Base-by-base conservation (phyloP, 2,888 invertebrate genomes). In the Oscheius myriophilus region DNA sequence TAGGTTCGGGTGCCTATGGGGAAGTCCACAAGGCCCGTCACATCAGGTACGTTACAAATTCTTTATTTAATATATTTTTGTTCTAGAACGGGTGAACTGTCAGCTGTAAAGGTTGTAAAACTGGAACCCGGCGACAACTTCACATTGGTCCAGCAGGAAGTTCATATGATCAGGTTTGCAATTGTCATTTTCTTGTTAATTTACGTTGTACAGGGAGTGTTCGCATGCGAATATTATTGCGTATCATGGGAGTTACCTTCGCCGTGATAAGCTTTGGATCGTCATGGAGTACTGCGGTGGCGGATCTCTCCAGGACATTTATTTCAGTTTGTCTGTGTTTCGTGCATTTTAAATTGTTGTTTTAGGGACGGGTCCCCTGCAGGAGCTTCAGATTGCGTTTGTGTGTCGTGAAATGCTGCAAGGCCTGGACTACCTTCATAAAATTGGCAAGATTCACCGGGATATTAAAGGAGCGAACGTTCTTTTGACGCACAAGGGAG, bases 281-380 rank as follows among this genome's bases (percentile, higher is more conserved):
- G 96, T 96, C 84, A 98, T 99, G 98, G 98, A 98, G 89, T 97
- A 93, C 88, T 99, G 98, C 87, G 97, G 96, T 2, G 98, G 98
- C 43, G 97, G 98, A 23, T 97, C 96, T 67, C 90, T 98, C 83
- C 95, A 85, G 65, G 85, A 85, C 58, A 86, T 85, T 65, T 85
- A 85, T 71, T 82, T 84, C 43, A 76, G 85, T 85, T 39, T 61
- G 77, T 66, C 61, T 57, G n/a, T 14, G 33, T 63, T 21, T 63
- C n/a, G 7, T 14, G 25, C 57, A 49, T 2, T 54, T 45, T 65
- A 14, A 26, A 21, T 1, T 49, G n/a, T 25, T 23, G 23, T 88
- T 89, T 76, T 86, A 92, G 93, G 96, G 85, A 96, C 96, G 46
- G 98, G 98, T 1, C 95, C 97, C 39, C 89, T 99, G 73, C 90